phyloP scores from a whole-genome alignment of 2,113 vertebrate species.

The Paracanthobrama guichenoti region DNA sequence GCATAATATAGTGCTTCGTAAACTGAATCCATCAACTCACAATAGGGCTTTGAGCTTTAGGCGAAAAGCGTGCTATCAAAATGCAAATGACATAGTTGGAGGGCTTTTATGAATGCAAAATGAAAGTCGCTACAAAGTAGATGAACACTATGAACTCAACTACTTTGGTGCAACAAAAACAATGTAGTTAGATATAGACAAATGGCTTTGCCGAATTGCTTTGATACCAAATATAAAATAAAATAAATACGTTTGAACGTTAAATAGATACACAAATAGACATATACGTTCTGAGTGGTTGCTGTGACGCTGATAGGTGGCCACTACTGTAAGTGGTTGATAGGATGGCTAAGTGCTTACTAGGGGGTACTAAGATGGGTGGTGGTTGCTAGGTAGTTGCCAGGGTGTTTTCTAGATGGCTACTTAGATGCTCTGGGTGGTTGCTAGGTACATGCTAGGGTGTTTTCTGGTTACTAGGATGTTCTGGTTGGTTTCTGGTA shows the following conservation, averaged over 20 bases:
- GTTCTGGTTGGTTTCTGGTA: neutral
- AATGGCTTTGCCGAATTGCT: neutral
- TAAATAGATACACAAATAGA: too few relatives aligned
- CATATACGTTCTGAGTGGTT: too few relatives aligned
- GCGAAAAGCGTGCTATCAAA: conserved; percentile 67
- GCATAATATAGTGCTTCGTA: conserved; percentile 55
- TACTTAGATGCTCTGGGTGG: neutral
- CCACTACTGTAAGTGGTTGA: too few relatives aligned
- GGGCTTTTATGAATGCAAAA: conserved; percentile 43
- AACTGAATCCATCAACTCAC: conserved; percentile 36
- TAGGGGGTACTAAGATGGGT: neutral
- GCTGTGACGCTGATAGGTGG: too few relatives aligned
- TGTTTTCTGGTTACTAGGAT: neutral
- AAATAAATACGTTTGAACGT: too few relatives aligned
- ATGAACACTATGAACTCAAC: neutral
- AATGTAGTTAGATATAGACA: neutral
- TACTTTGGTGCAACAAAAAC: neutral
- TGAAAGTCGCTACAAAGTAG: conserved; percentile 18
- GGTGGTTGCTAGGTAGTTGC: neutral
- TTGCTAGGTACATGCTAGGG: neutral
- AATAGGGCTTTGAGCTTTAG: conserved; percentile 63
- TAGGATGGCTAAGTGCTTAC: too few relatives aligned
- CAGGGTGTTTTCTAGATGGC: neutral
- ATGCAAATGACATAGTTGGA: conserved; percentile 66
- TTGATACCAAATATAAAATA: neutral